These are phyloP conservation scores for Halcyon senegalensis DNA, from an alignment of 2,113 vertebrate genomes.

Conservation along the genomic window DNA sequence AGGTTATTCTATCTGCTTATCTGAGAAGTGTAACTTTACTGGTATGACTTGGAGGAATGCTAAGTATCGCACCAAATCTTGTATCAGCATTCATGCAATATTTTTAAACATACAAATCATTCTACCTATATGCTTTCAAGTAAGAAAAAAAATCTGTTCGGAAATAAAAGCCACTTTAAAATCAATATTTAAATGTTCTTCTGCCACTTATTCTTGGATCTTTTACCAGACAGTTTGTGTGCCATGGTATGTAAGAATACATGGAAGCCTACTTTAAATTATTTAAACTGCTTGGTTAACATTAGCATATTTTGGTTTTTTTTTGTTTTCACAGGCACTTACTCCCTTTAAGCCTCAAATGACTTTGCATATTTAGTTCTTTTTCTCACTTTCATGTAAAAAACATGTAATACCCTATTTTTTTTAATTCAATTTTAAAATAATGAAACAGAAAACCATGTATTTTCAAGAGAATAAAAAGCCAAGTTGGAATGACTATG, in stretches of 20 bases:
- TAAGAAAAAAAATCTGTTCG: not conserved
- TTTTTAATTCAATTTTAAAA: not conserved
- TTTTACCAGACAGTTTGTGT: not conserved
- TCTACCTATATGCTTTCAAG: not conserved
- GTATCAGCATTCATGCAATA: not conserved
- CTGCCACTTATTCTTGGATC: not conserved
- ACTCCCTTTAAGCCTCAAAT: not conserved
- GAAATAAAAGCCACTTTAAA: not conserved
- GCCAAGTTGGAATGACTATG: fast-evolving
- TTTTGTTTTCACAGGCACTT: not conserved
- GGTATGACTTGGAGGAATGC: not conserved
- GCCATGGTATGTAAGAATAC: not conserved
- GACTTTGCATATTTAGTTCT: not conserved
- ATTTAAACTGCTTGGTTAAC: not conserved
- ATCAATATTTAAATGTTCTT: not conserved
- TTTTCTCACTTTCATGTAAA: not conserved
- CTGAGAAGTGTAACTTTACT: not conserved
- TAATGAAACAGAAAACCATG: not conserved
- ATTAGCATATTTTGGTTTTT: not conserved
- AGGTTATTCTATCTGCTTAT: not conserved
- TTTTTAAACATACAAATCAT: not conserved
- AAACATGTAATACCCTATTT: not conserved
- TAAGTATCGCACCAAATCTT: not conserved
- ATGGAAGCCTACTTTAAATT: not conserved
- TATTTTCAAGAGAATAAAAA: not conserved